Base-by-base conservation (phyloP, 2,113 vertebrate genomes). In the Australoheros scitulus region DNA sequence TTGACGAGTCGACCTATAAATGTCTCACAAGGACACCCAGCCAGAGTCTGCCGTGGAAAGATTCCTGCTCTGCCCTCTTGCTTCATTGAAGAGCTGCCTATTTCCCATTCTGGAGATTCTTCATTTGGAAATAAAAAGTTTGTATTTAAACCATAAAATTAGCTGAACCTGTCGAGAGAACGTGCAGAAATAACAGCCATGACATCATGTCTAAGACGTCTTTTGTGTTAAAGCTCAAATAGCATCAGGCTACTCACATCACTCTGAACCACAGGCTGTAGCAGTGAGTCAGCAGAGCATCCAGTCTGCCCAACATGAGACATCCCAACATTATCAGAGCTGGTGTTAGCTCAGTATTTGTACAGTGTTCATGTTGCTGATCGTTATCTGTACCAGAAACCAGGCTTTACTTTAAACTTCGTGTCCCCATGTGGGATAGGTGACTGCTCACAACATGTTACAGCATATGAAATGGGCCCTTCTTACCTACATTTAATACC, bases 361-460 rank as follows among this genome's bases (percentile, higher is more conserved):
- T 26, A 41, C 64, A 47, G 47, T 47, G 1, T 47, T 11, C 38
- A 47, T n/a, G 17, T 68, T 68, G 11, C 10, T 13, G 10, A 3
- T 15, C 41, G 14, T 43, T 43, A 43, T 65, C 0, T 65, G n/a
- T 0, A 65, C 1, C 63, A 24, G 36, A 64, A 22, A 11, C 1
- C 6, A 7, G 29, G 3, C 29, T 29, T 34, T 34, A 68, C 64
- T 68, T 47, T 26, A 10, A 24, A 24, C 17, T 38, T 26, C 24
- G 1, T 68, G 43, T 9, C 22, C 26, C 22, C 15, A 18, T 26
- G 64, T 26, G 38, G 47, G 8, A 18, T 24, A 65, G 18, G 36
- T 6, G 2, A 11, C 34, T 24, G 36, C 20, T 64, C 7, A 9
- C 7, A 1, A 9, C 4, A 4, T 41, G 1, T 5, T 9, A 0